Percentiles rank a stretch among this genome's conserved stretches.
Conservation (phyloP, 2,797 vertebrate species). For the Anguilla pacifica region DNA sequence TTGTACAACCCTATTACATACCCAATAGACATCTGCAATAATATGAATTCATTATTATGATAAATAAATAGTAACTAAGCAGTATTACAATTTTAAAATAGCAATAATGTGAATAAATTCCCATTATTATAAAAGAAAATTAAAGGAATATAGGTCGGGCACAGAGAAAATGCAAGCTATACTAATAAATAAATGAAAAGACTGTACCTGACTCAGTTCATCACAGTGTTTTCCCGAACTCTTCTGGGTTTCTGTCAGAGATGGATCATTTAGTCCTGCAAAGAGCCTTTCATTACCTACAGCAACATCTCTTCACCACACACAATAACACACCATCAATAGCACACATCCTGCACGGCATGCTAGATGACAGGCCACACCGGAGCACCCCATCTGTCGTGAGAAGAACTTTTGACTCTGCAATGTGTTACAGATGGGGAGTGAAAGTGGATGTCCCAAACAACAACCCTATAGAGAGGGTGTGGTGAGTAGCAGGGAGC, state of each 20-base stretch:
- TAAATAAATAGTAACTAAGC: neutral
- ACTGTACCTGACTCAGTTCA: conserved; percentile 62
- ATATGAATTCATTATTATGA: neutral
- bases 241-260: conserved; percentile 34
- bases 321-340: neutral
- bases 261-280: conserved; percentile 48
- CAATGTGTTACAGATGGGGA: neutral
- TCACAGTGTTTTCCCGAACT: conserved; percentile 53
- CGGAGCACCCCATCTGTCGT: neutral
- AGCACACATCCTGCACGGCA: neutral
- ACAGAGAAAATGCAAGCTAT: neutral
- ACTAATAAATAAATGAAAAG: neutral
- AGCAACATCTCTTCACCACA: neutral
- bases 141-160: neutral
- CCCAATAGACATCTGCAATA: neutral
- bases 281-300: conserved; percentile 23
- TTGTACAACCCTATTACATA: neutral
- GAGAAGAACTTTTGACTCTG: neutral
- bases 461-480: neutral
- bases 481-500: neutral
- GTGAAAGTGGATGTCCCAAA: neutral
- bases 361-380: neutral
- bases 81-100: neutral
- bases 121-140: neutral
- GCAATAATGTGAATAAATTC: neutral